phyloP scores from a whole-genome alignment of 2,113 vertebrate species.

The Globicephala melas region DNA sequence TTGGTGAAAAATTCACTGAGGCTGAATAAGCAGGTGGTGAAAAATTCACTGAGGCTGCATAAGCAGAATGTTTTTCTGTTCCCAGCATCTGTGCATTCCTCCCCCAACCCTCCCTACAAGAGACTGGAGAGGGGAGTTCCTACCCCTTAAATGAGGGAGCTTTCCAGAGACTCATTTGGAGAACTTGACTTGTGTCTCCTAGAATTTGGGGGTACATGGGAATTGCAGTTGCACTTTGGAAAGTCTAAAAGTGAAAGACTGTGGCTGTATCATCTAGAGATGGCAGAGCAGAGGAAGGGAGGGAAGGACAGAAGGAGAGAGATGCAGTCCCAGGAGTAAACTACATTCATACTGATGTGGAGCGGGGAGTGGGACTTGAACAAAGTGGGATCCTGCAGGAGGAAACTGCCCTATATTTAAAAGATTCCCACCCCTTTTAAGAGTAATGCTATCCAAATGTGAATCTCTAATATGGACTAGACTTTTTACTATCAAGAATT shows the following conservation, averaged over 20 bases:
- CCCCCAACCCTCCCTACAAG: fast-evolving
- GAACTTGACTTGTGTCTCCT: background rate
- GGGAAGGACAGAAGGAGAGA: background rate
- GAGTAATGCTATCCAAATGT: background rate
- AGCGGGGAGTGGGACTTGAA: background rate
- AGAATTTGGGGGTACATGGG: background rate
- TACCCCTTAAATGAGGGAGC: background rate
- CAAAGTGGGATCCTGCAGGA: background rate
- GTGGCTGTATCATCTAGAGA: background rate
- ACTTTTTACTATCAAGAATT: background rate
- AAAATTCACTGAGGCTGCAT: background rate
- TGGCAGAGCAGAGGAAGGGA: background rate
- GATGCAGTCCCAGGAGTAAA: background rate
- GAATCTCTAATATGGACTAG: background rate
- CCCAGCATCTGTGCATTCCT: background rate
- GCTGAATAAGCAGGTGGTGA: background rate
- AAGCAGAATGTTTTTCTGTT: background rate
- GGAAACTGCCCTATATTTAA: background rate
- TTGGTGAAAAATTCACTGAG: background rate
- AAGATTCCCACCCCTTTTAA: background rate
- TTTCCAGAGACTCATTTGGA: background rate
- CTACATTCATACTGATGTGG: background rate
- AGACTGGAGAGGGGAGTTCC: background rate
- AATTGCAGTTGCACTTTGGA: background rate
- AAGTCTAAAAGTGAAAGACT: background rate